phyloP scores from a whole-genome alignment of 1,140 invertebrate genomes.

The Cecropterus lyciades region DNA sequence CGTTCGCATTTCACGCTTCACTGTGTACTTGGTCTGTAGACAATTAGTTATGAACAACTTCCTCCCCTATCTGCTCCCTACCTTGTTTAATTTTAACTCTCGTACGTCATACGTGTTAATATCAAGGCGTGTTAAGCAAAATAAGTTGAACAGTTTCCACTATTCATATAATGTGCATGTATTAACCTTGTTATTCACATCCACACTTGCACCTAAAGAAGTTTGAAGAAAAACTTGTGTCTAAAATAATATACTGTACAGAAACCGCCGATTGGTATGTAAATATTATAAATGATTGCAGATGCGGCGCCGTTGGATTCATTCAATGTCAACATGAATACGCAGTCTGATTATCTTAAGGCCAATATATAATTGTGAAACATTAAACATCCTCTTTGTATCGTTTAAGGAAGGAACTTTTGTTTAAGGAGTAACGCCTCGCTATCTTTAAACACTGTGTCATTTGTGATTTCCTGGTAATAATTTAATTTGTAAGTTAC shows the following conservation, averaged over 20 bases:
- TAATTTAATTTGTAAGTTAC: conserved; percentile 12
- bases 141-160: conserved; percentile 27
- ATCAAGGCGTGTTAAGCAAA: conserved; percentile 11
- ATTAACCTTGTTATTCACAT: neutral
- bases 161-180: conserved; percentile 9
- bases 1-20: conserved; percentile 53
- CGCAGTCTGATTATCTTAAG: conserved; percentile 27
- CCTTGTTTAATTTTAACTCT: conserved; percentile 35
- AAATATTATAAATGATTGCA: conserved; percentile 17
- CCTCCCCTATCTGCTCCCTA: conserved; percentile 33
- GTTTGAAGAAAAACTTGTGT: neutral
- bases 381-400: conserved; percentile 26
- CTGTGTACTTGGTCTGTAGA: conserved; percentile 26
- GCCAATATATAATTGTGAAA: conserved; percentile 24
- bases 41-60: conserved; percentile 33
- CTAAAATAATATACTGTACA: conserved; percentile 8
- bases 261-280: conserved; percentile 7
- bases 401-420: neutral
- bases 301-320: conserved; percentile 24
- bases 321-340: conserved; percentile 31
- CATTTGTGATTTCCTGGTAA: conserved; percentile 16
- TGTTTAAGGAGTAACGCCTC: conserved; percentile 13
- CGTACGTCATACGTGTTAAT: conserved; percentile 19
- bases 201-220: neutral
- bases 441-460: conserved; percentile 28